Evolutionary conservation across 30 jellyfish, hydroid and myxozoan species (phyloP).

Genomic region (Sanderia malayensis): DNA sequence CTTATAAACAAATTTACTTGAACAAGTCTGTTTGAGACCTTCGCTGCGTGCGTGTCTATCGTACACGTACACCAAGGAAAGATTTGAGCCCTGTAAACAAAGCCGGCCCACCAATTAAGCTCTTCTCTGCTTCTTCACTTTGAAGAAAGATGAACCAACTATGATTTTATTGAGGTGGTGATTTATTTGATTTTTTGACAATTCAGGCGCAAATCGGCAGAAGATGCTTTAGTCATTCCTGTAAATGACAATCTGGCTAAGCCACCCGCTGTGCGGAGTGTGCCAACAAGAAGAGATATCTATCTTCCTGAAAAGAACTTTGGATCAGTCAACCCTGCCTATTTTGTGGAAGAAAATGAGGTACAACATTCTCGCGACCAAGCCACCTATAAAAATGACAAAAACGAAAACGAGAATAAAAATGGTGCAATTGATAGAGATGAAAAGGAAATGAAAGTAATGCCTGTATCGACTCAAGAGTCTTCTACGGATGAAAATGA

Average conservation of each 20-base stretch:
- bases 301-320: conserved; percentile 70
- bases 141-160: too few species aligned
- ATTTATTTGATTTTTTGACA: background rate
- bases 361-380: background rate
- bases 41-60: too few species aligned
- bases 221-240: conserved; percentile 56
- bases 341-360: conserved; percentile 31
- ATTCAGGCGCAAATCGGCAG: conserved; percentile 42
- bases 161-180: too few species aligned
- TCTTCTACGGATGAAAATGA: conserved; percentile 31
- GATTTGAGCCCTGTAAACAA: too few species aligned
- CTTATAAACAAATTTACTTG: too few species aligned
- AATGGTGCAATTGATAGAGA: background rate
- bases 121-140: too few species aligned
- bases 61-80: too few species aligned
- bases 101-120: too few species aligned
- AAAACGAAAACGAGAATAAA: conserved; percentile 3
- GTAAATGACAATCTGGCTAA: conserved; percentile 62
- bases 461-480: conserved; percentile 27
- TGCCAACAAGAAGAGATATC: conserved; percentile 78
- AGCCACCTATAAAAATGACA: background rate
- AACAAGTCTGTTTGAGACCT: too few species aligned
- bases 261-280: conserved; percentile 87
- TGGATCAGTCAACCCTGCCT: conserved; percentile 64
- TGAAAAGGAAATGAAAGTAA: conserved; percentile 24